Percentiles rank a stretch among this genome's conserved stretches.
These are phyloP conservation scores for Dyspetes luteomarginatus DNA, from an alignment of 2,888 invertebrate species.

Conservation along the genomic window DNA sequence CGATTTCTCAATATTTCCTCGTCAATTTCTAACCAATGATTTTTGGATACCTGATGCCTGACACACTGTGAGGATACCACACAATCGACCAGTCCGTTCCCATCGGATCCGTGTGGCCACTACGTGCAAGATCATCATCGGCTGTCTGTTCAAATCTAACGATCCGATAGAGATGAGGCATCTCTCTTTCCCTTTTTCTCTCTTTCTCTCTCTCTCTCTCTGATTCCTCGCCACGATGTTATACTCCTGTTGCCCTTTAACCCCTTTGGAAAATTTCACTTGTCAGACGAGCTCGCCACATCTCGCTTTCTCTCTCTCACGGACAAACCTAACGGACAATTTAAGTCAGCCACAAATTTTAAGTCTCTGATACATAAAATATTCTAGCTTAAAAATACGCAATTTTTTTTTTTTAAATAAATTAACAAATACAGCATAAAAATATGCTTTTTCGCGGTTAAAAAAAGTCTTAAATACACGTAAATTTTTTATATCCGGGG, in stretches of 20 bases:
- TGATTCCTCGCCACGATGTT: not conserved
- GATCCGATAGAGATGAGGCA: conserved; percentile 47
- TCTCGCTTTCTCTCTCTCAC: conserved; percentile 32
- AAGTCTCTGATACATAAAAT: no score
- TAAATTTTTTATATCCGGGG: not conserved
- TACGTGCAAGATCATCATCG: not conserved
- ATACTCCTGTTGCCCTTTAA: conserved; percentile 42
- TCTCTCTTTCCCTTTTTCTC: not conserved
- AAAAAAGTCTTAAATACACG: conserved; percentile 9
- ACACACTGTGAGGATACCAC: conserved; percentile 2
- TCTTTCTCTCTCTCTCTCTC: not conserved
- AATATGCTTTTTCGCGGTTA: conserved; percentile 28
- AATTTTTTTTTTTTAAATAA: no score
- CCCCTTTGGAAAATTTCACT: conserved; percentile 34
- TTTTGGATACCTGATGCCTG: conserved; percentile 6
- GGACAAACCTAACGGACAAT: not conserved
- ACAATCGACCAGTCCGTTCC: conserved; percentile 35
- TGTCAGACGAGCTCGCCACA: conserved; percentile 12
- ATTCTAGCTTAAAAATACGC: no score
- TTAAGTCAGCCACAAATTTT: not conserved
- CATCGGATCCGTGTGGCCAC: conserved; percentile 38
- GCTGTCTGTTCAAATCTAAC: conserved; percentile 52
- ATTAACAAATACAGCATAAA: no score
- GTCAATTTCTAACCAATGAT: conserved; percentile 33
- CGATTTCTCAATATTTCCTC: conserved; percentile 76